phyloP scores from a whole-genome alignment of 2,888 invertebrate species.

The Omphaloscelis lunosa region DNA sequence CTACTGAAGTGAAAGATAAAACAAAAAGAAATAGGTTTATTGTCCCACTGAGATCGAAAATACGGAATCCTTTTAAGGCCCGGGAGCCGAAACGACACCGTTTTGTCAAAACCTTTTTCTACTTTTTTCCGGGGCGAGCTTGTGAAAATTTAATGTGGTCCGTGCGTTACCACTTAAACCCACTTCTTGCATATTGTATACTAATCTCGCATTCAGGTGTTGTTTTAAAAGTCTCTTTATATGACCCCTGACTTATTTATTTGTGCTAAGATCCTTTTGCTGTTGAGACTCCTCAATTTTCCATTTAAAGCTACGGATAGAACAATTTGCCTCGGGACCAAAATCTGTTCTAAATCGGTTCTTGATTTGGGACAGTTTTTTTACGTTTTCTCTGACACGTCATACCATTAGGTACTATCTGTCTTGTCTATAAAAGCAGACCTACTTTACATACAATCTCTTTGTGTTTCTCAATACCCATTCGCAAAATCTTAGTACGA shows the following conservation, averaged over 20 bases:
- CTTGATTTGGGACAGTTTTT: conserved; percentile 36
- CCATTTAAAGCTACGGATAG: conserved; percentile 27
- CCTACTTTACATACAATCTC: conserved; percentile 31
- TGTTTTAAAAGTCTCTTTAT: conserved; percentile 67
- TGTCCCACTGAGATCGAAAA: conserved; percentile 79
- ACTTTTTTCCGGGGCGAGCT: conserved; percentile 67
- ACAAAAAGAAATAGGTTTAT: conserved; percentile 82
- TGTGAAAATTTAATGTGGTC: conserved; percentile 79
- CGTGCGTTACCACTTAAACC: conserved; percentile 74
- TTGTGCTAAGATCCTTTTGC: conserved; percentile 49
- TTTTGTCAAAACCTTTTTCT: conserved; percentile 79
- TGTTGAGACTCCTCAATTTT: conserved; percentile 51
- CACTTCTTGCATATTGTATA: conserved; percentile 72
- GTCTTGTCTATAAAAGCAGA: not conserved
- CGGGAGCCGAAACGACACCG: conserved; percentile 71
- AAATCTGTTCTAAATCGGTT: conserved; percentile 35
- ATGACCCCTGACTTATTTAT: conserved; percentile 55
- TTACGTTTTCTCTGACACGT: conserved; percentile 6
- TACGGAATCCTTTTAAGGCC: conserved; percentile 79
- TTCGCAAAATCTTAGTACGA: conserved; percentile 36
- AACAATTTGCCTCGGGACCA: conserved; percentile 32
- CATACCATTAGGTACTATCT: conserved; percentile 1
- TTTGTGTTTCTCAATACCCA: conserved; percentile 30
- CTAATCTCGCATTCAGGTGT: conserved; percentile 69
- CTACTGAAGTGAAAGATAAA: conserved; percentile 77